Conservation (phyloP, 2,888 invertebrate genomes). For the Lycophotia porphyrea region DNA sequence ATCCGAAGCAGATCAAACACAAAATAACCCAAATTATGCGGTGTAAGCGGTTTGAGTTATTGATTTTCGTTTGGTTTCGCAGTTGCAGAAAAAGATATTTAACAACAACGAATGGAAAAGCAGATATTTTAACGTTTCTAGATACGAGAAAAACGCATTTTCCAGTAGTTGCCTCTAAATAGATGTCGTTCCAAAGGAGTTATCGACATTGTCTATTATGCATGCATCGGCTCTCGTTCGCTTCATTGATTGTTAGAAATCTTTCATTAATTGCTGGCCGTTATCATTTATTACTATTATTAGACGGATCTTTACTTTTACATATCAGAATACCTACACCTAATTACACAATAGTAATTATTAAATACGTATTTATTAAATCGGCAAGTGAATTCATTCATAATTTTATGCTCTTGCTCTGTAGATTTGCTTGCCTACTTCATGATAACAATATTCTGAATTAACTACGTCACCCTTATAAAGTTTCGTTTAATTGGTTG, state of each 20-base stretch:
- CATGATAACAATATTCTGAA: constrained; percentile 2
- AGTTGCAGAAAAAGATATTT: background rate
- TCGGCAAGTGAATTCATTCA: constrained; percentile 45
- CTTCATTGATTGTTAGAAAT: constrained; percentile 50
- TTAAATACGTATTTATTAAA: constrained; percentile 20
- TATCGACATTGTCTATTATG: constrained; percentile 36
- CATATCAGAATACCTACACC: constrained; percentile 31
- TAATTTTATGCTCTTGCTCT: constrained; percentile 4
- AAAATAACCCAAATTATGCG: constrained; percentile 12
- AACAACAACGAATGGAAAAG: constrained; percentile 17
- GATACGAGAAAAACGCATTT: constrained; percentile 32
- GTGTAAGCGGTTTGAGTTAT: background rate
- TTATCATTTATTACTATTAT: constrained; percentile 58
- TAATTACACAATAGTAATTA: constrained; percentile 38
- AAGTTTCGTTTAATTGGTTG: constrained; percentile 6
- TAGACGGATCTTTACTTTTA: constrained; percentile 43
- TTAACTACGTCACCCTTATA: constrained; percentile 3
- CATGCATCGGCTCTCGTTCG: constrained; percentile 39
- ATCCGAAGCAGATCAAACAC: constrained; percentile 28
- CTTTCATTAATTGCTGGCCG: constrained; percentile 48
- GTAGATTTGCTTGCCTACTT: background rate
- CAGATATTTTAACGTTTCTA: constrained; percentile 16
- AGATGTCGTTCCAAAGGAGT: constrained; percentile 44
- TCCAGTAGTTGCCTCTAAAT: constrained; percentile 21
- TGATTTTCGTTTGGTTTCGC: constrained; percentile 24